Evolutionary conservation across 1,140 invertebrate genomes (phyloP), one percentile per base, ranked within the genome.

Genomic region (Ganaspis sp.): DNA sequence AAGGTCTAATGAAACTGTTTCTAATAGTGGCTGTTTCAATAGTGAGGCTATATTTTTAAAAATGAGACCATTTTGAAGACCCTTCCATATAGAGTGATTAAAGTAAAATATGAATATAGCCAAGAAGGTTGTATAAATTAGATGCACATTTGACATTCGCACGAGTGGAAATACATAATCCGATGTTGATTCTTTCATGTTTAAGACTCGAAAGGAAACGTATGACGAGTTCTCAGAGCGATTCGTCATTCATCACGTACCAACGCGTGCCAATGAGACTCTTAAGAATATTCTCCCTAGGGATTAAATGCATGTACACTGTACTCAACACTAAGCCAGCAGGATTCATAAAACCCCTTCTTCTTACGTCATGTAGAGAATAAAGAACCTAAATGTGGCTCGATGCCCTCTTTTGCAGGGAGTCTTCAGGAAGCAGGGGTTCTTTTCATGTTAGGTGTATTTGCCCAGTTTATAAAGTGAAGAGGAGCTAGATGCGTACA

Each of bases 181-280:
- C 26, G 12, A n/a, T 12, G 58, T 6, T n/a, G 23, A 29, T n/a
- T 23, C 23, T 34, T 64, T 64, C 26, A 64, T 26, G 58, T 64
- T 64, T 29, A 64, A 64, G 23, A 26, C 11, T 23, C 23, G 26
- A 64, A 64, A 26, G 54, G 23, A 64, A 64, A 64, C 58, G 58
- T 29, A 29, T 29, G 54, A 64, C 54, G 58, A 26, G 21, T 29
- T 29, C 23, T 64, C 23, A 12, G 26, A 64, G 23, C 21, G 23
- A 64, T 64, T 34, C 54, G 54, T 64, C 26, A 64, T 29, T 29
- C 58, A 26, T 29, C 58, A 64, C 58, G 26, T 64, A n/a, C 58
- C 23, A 64, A 64, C 58, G 58, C 58, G 58, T 29, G 23, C 12
- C 58, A 64, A 64, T 64, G 58, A n/a, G 26, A 29, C 23, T 26